phyloP scores from a whole-genome alignment of 2,113 vertebrate genomes.

The Sander lucioperca region DNA sequence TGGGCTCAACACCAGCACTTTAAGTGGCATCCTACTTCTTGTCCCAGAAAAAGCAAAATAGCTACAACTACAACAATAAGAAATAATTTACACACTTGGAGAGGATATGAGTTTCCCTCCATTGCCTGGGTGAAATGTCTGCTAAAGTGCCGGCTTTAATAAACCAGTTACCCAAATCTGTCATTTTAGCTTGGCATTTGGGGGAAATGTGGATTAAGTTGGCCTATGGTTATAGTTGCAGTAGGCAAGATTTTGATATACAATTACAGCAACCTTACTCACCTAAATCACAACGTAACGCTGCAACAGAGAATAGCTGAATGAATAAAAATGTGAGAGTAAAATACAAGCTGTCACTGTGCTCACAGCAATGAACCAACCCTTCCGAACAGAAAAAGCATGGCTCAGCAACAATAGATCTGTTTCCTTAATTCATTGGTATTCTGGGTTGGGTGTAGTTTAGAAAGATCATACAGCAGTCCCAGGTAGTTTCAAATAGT shows the following conservation, averaged over 20 bases:
- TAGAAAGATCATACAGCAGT: conserved; percentile 14
- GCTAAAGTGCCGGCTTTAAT: conserved; percentile 18
- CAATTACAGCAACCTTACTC: conserved; percentile 1
- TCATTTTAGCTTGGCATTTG: conserved; percentile 33
- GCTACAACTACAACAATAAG: conserved; percentile 16
- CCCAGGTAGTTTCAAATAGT: neutral
- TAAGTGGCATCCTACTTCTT: neutral
- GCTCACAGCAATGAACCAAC: conserved; percentile 5
- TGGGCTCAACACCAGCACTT: neutral
- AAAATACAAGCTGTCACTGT: conserved; percentile 39
- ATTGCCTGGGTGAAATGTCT: conserved; percentile 10
- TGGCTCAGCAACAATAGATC: conserved; percentile 16
- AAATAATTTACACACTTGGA: neutral
- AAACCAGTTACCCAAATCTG: conserved; percentile 34
- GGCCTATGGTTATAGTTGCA: conserved; percentile 9
- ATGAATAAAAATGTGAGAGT: conserved; percentile 34
- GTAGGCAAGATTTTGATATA: conserved; percentile 22
- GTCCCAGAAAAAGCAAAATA: neutral
- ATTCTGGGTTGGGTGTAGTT: conserved; percentile 3
- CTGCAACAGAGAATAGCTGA: conserved; percentile 34
- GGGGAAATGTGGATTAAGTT: neutral
- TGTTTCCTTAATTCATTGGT: neutral
- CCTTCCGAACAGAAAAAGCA: conserved; percentile 20
- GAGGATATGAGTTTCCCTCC: neutral
- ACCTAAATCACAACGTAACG: conserved; percentile 11